Evolutionary conservation across 53 echinoderm and acorn worm species (phyloP), one percentile per base, ranked within the genome.

Genomic region (Temnopleurus reevesii): DNA sequence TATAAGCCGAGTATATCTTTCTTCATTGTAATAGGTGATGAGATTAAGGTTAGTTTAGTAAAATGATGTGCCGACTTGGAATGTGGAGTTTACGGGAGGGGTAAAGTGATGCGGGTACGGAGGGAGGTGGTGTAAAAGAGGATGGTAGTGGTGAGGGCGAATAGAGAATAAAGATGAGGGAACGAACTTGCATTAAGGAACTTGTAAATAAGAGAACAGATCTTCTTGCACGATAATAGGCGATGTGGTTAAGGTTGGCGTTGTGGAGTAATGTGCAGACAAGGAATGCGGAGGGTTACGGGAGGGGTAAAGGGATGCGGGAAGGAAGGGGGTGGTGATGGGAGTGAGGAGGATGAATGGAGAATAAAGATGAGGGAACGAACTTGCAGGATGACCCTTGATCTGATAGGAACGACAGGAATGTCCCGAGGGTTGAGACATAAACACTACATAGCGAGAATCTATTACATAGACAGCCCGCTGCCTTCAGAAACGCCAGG

Each of bases 361-460:
- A 44, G 13, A 27, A 85, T 43, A 61, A 59, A 21, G 61, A 60
- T 25, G 46, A 43, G 45, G 25, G 53, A 34, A 66, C 65, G 66
- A 66, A 66, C 66, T 87, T 66, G 49, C n/a, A 34, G 30, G 65
- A 47, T 87, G 88, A 87, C 66, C 88, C 88, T 46, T 87, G 88
- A 66, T 87, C 88, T 49, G 35, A 31, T 45, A 45, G 53, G 55
- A 4, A 87, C 66, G 88, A 31, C 23, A 51, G 53, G 66, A 66
- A 87, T 87, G 65, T 53, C 30, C 66, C 66, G 45, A 31, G 71
- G 54, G 65, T 46, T 66, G 88, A 87, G 66, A 87, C 88, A 66
- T 87, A 87, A 65, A 87, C 88, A 66, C 65, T 65, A 85, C 60
- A 85, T 85, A 60, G 60, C 85, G 31, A 45, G 43, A 27, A 85